Conservation (phyloP, 2,888 invertebrate genomes). For the Drosophila pegasa region DNA sequence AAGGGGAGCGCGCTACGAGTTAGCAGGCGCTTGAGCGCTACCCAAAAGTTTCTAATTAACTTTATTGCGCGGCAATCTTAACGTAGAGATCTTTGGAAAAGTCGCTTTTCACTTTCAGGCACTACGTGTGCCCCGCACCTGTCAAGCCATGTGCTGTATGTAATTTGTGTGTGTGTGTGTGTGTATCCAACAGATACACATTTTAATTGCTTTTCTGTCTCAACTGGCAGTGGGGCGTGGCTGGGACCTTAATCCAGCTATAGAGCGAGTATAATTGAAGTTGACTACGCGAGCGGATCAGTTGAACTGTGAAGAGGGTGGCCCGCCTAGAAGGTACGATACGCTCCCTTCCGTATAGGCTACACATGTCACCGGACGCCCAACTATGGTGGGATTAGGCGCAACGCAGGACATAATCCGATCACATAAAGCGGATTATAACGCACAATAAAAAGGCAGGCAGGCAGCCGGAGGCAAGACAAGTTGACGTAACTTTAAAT, state of each 20-base stretch:
- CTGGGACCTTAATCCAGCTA: constrained; percentile 61
- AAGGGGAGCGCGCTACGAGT: constrained; percentile 7
- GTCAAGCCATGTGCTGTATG: constrained; percentile 1
- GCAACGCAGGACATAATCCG: constrained; percentile 76
- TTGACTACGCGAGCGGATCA: constrained; percentile 69
- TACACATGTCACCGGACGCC: constrained; percentile 12
- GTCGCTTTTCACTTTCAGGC: constrained; percentile 52
- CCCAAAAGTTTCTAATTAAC: constrained; percentile 69
- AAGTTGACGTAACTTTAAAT: constrained; percentile 67
- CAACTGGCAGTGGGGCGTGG: constrained; percentile 47
- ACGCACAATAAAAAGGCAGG: constrained; percentile 54
- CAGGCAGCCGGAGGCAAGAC: constrained; percentile 30
- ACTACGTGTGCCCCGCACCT: constrained; percentile 40
- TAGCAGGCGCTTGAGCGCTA: constrained; percentile 15
- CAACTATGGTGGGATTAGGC: constrained; percentile 61
- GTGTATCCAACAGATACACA: constrained; percentile 58
- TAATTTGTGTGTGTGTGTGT: constrained; percentile 18
- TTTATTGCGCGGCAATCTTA: constrained; percentile 61
- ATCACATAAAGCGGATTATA: constrained; percentile 80
- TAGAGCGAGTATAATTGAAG: constrained; percentile 71
- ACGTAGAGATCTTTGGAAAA: constrained; percentile 62
- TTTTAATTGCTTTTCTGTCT: constrained; percentile 70
- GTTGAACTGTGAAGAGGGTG: constrained; percentile 40
- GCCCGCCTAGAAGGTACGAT: neutral
- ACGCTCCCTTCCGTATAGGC: constrained; percentile 4